Conservation (phyloP, 2,797 vertebrate genomes). For the Alosa sapidissima region DNA sequence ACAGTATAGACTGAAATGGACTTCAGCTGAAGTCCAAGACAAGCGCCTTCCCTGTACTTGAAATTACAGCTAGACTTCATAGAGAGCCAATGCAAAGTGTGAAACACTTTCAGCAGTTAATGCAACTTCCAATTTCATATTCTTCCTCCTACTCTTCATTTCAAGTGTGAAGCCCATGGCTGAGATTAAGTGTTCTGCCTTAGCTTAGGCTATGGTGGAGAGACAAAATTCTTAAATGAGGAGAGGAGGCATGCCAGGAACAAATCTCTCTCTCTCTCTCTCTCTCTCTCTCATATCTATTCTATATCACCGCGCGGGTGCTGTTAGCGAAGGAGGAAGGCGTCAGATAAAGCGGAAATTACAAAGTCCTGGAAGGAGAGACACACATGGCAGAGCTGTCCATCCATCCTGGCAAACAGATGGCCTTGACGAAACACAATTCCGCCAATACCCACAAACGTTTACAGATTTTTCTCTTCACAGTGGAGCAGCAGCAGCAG, state of each 20-base stretch:
- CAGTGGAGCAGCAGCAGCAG: too few relatives aligned
- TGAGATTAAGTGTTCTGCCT: neutral
- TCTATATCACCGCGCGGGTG: neutral
- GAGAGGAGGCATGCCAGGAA: slow-evolving; percentile 12
- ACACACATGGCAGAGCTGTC: neutral
- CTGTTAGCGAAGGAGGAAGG: neutral
- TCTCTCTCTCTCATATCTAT: neutral
- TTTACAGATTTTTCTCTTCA: too few relatives aligned
- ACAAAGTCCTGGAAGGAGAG: neutral
- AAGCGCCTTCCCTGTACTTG: neutral
- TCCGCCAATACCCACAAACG: too few relatives aligned
- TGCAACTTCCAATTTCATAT: neutral
- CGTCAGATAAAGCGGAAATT: neutral
- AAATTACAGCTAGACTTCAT: neutral
- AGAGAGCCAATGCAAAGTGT: neutral
- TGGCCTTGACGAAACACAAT: too few relatives aligned
- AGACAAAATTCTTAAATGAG: neutral
- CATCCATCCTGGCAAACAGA: too few relatives aligned
- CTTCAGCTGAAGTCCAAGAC: neutral
- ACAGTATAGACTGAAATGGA: neutral
- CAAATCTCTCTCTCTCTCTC: neutral
- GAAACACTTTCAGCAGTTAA: neutral
- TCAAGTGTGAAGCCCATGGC: neutral
- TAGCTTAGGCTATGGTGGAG: neutral
- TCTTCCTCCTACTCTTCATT: neutral